These are phyloP conservation scores for Pseudochromis fuscus DNA, from an alignment of 2,797 vertebrate species.

Conservation along the genomic window DNA sequence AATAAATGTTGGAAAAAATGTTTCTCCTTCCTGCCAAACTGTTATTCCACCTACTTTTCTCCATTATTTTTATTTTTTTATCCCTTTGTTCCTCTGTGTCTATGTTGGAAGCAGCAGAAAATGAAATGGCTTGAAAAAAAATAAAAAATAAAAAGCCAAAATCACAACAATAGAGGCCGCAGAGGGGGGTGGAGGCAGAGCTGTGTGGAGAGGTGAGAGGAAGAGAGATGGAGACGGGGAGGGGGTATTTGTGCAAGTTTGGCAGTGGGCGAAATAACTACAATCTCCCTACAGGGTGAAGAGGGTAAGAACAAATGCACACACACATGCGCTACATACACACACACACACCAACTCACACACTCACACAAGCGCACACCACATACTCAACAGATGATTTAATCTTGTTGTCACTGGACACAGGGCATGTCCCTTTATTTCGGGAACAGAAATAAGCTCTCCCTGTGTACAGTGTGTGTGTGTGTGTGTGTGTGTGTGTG, in stretches of 20 bases:
- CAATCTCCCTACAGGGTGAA: conserved; percentile 50
- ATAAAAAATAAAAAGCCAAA: conserved; percentile 18
- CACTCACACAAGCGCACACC: conserved; percentile 1
- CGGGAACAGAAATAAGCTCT: not conserved
- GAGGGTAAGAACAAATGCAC: conserved; percentile 8
- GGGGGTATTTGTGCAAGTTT: conserved; percentile 13
- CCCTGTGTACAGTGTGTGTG: not conserved
- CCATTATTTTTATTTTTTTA: conserved; percentile 26
- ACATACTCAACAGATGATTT: conserved; percentile 7
- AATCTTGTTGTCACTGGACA: conserved; percentile 9
- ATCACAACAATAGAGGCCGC: conserved; percentile 17
- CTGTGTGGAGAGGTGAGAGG: conserved; percentile 12
- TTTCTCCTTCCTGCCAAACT: conserved; percentile 10
- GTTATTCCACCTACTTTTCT: conserved; percentile 14
- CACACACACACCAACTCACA: not conserved
- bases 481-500: not conserved
- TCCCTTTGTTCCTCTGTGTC: conserved; percentile 22
- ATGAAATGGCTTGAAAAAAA: conserved; percentile 39
- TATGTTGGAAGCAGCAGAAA: conserved; percentile 14
- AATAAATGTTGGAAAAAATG: not conserved
- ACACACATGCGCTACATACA: not conserved
- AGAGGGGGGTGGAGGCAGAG: not conserved
- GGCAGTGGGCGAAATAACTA: conserved; percentile 59
- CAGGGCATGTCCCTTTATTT: conserved; percentile 6
- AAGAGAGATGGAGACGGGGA: conserved; percentile 9